Conservation (phyloP, 2,113 vertebrate genomes). For the Oncorhynchus keta region DNA sequence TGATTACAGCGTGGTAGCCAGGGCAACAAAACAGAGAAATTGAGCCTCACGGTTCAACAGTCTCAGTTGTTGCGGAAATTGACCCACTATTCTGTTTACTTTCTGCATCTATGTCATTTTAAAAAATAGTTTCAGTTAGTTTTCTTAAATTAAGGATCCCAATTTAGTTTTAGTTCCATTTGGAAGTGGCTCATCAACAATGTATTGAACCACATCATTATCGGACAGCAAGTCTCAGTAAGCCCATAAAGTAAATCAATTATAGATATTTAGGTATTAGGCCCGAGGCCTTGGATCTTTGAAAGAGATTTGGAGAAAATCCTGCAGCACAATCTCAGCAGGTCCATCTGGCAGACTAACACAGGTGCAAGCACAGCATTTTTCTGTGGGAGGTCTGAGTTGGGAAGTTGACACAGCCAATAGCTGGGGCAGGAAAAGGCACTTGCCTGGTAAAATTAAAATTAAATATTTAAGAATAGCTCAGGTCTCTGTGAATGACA, state of each 20-base stretch:
- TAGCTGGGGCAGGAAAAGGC: constrained; percentile 12
- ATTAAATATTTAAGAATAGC: constrained; percentile 7
- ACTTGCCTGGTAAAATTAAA: neutral
- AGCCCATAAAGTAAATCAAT: neutral
- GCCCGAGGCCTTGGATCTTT: constrained; percentile 5
- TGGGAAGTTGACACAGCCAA: constrained; percentile 17
- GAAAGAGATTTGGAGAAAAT: constrained; percentile 19
- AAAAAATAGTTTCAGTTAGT: too few species aligned
- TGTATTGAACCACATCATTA: neutral
- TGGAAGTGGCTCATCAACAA: neutral
- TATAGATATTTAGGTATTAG: constrained; percentile 15
- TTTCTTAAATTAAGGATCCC: too few species aligned
- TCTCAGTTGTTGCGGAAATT: too few species aligned
- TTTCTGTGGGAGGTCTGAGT: constrained; percentile 40
- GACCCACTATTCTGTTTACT: too few species aligned
- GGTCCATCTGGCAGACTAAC: constrained; percentile 41
- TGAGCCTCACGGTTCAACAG: too few species aligned
- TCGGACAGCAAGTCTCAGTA: constrained; percentile 2
- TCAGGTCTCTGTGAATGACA: constrained; percentile 37
- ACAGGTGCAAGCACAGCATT: constrained; percentile 23
- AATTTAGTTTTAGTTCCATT: too few species aligned
- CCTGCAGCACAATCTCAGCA: constrained; percentile 38
- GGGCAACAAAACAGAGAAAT: too few species aligned
- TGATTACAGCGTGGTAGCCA: too few species aligned
- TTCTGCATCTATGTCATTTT: too few species aligned